Percentiles rank a stretch among this genome's conserved stretches.
Conservation (phyloP, 2,888 invertebrate genomes). For the Xanthorhoe spadicearia region DNA sequence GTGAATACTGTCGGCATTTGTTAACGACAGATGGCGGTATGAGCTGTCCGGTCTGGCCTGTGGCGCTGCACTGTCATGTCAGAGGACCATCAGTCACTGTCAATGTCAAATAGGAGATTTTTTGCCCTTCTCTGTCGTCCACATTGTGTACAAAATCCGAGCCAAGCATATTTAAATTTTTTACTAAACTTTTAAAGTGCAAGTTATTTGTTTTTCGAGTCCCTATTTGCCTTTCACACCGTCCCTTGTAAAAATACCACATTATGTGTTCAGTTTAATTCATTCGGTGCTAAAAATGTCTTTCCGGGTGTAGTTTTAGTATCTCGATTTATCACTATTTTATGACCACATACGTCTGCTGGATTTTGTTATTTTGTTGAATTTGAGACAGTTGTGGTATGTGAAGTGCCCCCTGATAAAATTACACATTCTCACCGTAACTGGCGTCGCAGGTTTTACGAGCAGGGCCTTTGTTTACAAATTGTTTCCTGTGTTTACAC, state of each 20-base stretch:
- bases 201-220: constrained; percentile 56
- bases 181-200: constrained; percentile 72
- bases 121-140: constrained; percentile 1
- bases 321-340: constrained; percentile 58
- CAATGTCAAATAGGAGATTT: constrained; percentile 49
- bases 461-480: constrained; percentile 76
- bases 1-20: constrained; percentile 41
- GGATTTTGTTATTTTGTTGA: constrained; percentile 50
- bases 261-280: constrained; percentile 67
- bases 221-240: constrained; percentile 54
- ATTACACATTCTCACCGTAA: constrained; percentile 44
- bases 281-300: constrained; percentile 67
- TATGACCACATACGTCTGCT: constrained; percentile 57
- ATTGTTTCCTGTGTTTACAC: constrained; percentile 75
- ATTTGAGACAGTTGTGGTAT: constrained; percentile 50
- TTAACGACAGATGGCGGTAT: constrained; percentile 67
- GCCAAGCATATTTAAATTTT: constrained; percentile 75
- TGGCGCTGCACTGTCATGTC: constrained; percentile 16
- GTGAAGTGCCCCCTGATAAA: constrained; percentile 52
- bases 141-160: constrained; percentile 71
- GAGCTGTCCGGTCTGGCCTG: constrained; percentile 36
- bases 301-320: constrained; percentile 69
- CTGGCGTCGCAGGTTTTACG: constrained; percentile 58
- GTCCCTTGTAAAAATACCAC: constrained; percentile 60
- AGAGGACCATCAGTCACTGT: constrained; percentile 39